These are phyloP conservation scores for Lepidostoma basale DNA, from an alignment of 1,140 invertebrate genomes.

Conservation along the genomic window DNA sequence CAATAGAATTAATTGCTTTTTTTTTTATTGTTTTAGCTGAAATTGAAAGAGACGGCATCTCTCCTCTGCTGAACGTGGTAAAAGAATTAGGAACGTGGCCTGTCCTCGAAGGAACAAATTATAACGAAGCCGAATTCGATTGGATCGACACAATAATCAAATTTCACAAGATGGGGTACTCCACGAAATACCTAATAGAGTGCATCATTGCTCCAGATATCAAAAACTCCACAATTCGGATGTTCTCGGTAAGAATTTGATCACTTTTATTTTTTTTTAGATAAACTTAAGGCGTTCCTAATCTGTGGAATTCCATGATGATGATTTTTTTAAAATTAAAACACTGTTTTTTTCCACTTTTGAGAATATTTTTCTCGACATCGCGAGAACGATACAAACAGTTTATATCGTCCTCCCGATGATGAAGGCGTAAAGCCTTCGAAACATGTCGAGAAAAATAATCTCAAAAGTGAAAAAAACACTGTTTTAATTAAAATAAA, in stretches of 20 bases:
- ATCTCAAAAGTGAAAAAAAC: too few species aligned
- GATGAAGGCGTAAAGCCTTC: too few species aligned
- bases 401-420: too few species aligned
- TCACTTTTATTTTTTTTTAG: too few species aligned
- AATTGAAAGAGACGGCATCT: constrained; percentile 75
- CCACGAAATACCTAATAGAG: constrained; percentile 88
- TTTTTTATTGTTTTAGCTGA: constrained; percentile 55
- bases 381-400: too few species aligned
- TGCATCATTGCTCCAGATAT: constrained; percentile 87
- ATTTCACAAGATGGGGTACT: constrained; percentile 79
- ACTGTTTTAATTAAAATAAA: neutral
- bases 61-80: constrained; percentile 72
- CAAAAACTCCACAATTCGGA: constrained; percentile 82
- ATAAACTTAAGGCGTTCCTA: too few species aligned
- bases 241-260: constrained; percentile 81
- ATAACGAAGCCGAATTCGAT: constrained; percentile 73
- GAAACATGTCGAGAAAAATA: too few species aligned
- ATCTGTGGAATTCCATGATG: too few species aligned
- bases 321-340: too few species aligned
- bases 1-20: neutral
- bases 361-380: too few species aligned
- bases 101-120: constrained; percentile 76
- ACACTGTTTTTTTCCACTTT: too few species aligned
- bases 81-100: constrained; percentile 89
- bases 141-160: constrained; percentile 84